A percentile compares a stretch with the other conserved stretches of the same genome.
Evolutionary conservation across 2,888 invertebrate species (phyloP).

Genomic region (Ennomos erosarius): DNA sequence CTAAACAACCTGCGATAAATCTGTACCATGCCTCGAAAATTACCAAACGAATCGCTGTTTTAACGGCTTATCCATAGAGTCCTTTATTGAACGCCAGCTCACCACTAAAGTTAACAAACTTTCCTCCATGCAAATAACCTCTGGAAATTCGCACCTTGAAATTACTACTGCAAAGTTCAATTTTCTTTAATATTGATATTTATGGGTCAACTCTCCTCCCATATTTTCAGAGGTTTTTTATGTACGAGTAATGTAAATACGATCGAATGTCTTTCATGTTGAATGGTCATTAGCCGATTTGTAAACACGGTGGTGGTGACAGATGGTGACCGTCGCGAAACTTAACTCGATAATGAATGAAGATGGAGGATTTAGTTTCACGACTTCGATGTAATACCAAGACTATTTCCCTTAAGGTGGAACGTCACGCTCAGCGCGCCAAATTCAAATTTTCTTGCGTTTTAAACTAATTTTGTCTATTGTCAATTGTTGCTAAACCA

Average conservation of each 20-base stretch:
- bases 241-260: constrained; percentile 50
- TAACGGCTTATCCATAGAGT: constrained; percentile 70
- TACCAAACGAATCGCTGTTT: constrained; percentile 67
- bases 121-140: constrained; percentile 44
- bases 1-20: constrained; percentile 78
- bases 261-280: constrained; percentile 51
- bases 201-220: constrained; percentile 51
- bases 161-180: constrained; percentile 49
- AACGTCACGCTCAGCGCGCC: no score
- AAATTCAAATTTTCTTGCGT: no score
- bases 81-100: constrained; percentile 57
- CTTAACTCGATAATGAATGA: constrained; percentile 40
- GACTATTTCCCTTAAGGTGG: neutral
- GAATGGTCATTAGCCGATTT: constrained; percentile 42
- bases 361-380: constrained; percentile 10
- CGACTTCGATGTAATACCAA: neutral
- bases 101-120: constrained; percentile 49
- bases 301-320: constrained; percentile 39
- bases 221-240: constrained; percentile 55
- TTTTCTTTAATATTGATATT: constrained; percentile 42
- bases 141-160: constrained; percentile 42
- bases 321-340: constrained; percentile 43
- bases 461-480: no score
- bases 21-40: constrained; percentile 62
- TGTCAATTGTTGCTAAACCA: no score